Evolutionary conservation across 2,888 invertebrate genomes (phyloP), one percentile per base, ranked within the genome.

Genomic region (Oscheius sp.): DNA sequence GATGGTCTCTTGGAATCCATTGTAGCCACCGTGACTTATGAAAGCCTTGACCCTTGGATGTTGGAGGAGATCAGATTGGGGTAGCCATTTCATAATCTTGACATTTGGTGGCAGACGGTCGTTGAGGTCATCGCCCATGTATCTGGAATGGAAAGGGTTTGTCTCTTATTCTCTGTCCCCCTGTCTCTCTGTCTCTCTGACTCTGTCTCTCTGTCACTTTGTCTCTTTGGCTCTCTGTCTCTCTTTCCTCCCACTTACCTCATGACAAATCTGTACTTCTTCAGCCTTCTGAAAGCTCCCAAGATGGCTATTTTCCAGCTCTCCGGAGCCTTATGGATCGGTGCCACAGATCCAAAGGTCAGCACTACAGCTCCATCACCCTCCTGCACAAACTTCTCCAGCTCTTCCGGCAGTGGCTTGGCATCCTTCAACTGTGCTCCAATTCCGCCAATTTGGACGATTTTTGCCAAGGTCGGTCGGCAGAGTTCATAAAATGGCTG

Each of bases 401-500:
- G 29, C 21, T 68, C 68, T 21, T 68, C 42, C 37, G 68, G 53
- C 53, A 83, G 71, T 9, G 83, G 80, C 32, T 82, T 80, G 4
- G 79, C 76, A 33, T 78, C 73, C 48, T 72, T 76, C 62, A 75
- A 66, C 51, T 75, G 78, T 72, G 82, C 80, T 48, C 84, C 84
- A 10, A 84, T 60, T 13, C 84, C 84, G 10, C 84, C 84, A 63
- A 84, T 83, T 50, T 84, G 76, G 57, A 84, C 66, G 33, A 76
- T 65, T 63, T 84, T 84, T 66, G 78, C 81, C 32, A 84, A 59
- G 1, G 77, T 81, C 3, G 84, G 84, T 2, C 81, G 62, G 9
- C 84, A 77, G 32, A 82, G 74, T 47, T 84, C 84, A 55, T 85
- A 81, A 53, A 84, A 74, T 42, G 81, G 78, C 47, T 82, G 78